These are phyloP conservation scores for Channallabes apus DNA, from an alignment of 2,797 vertebrate genomes.

Conservation along the genomic window DNA sequence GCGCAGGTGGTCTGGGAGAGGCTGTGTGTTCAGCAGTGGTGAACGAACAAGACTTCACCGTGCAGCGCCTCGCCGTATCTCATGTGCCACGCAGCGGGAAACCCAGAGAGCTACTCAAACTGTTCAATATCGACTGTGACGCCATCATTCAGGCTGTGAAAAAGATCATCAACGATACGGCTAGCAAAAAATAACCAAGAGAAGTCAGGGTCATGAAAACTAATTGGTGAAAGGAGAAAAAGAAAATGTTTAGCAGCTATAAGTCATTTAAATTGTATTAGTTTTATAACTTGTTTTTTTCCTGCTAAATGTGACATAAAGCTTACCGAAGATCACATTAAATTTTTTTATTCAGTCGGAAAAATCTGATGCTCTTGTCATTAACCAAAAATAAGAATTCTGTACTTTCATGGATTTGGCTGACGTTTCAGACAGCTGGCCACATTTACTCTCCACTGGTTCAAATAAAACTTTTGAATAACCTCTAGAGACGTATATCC, in stretches of 20 bases:
- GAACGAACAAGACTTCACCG: conserved; percentile 72
- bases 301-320: background rate
- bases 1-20: conserved; percentile 82
- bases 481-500: background rate
- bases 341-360: background rate
- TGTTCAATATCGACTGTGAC: conserved; percentile 77
- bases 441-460: background rate
- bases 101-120: conserved; percentile 73
- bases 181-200: conserved; percentile 65
- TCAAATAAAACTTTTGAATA: background rate
- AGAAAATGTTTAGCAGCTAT: background rate
- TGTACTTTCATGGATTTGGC: background rate
- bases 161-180: conserved; percentile 66
- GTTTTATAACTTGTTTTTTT: background rate
- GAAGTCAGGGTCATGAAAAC: background rate
- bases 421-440: background rate
- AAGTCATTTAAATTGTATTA: background rate
- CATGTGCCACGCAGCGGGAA: conserved; percentile 76
- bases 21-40: conserved; percentile 76
- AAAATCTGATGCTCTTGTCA: background rate
- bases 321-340: background rate
- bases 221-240: no score
- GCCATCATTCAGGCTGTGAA: conserved; percentile 74
- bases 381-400: background rate
- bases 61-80: conserved; percentile 76